Evolutionary conservation across 2,113 vertebrate species (phyloP), one percentile per base, ranked within the genome.

Genomic region (Malurus alboscapulatus): DNA sequence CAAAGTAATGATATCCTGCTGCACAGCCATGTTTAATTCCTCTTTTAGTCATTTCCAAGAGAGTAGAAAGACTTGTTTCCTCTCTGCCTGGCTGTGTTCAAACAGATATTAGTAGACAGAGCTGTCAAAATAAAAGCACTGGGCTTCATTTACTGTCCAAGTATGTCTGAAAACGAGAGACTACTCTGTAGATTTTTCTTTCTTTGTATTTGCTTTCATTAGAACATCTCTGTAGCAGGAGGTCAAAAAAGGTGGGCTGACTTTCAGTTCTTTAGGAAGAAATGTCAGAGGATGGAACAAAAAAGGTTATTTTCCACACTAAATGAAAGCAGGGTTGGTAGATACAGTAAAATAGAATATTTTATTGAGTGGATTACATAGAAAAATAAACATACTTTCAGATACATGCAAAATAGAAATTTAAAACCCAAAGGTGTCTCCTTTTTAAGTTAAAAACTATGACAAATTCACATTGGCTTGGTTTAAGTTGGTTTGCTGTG

Each of bases 191-290:
- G 36, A 14, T n/a, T 72, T 72, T 42, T 78, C 24, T 48, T 40
- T 62, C 14, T 65, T 53, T 59, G 44, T 13, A 24, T 74, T 81
- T 88, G 21, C 17, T 62, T 38, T 55, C 14, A 17, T 69, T 84
- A 77, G n/a, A 84, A 65, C 7, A 61, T 29, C 9, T 81, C 25
- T 48, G 16, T 25, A 78, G 15, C 34, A 59, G 7, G 4, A 8
- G 3, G 1, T 50, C 0, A 0, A 40, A 85, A 71, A 80, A 59
- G 3, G 4, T 7, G 6, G 24, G 14, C 42, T 32, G 4, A 67
- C 29, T 26, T 69, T 76, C 19, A 48, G 9, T 29, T 72, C 8
- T 51, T 86, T 40, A 15, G 20, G 24, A 38, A 7, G 7, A 9
- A 27, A 30, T 32, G 20, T 6, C 4, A 4, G 5, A 3, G 7